These are phyloP conservation scores for Eupithecia vulgata DNA, from an alignment of 2,888 invertebrate genomes.

Conservation along the genomic window DNA sequence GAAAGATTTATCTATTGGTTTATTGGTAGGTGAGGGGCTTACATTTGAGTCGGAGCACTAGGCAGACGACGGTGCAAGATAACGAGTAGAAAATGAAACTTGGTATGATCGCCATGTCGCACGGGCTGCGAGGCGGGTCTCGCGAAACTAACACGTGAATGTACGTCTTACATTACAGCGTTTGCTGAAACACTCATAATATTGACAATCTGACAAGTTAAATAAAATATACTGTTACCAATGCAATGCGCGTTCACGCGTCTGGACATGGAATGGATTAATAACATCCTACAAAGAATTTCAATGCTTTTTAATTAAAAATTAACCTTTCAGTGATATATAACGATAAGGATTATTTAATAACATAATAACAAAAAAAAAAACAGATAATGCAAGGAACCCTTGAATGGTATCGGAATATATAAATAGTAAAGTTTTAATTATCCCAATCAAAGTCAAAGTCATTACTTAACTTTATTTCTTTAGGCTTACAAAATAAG, in stretches of 20 bases:
- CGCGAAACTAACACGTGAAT: conserved; percentile 39
- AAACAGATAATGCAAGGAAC: not conserved
- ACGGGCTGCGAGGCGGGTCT: conserved; percentile 30
- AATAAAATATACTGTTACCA: conserved; percentile 18
- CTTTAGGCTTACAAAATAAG: too few relatives aligned
- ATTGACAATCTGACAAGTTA: conserved; percentile 39
- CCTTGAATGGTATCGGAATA: too few relatives aligned
- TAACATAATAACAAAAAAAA: not conserved
- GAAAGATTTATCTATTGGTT: not conserved
- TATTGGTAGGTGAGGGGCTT: conserved; percentile 28
- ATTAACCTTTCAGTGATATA: not conserved
- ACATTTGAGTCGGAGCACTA: conserved; percentile 42
- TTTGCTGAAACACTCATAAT: conserved; percentile 40
- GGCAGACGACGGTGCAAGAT: conserved; percentile 30
- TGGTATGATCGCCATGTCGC: conserved; percentile 36
- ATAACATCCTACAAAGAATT: not conserved
- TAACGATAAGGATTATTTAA: not conserved
- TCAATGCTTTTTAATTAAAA: not conserved
- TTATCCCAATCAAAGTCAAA: too few relatives aligned
- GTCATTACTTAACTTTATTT: too few relatives aligned
- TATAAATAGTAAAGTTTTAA: too few relatives aligned
- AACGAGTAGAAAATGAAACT: conserved; percentile 30
- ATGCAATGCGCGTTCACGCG: not conserved
- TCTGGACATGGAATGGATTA: not conserved
- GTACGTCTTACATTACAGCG: conserved; percentile 31